Base-by-base conservation (phyloP, 2,797 vertebrate species). In the Nasua narica region DNA sequence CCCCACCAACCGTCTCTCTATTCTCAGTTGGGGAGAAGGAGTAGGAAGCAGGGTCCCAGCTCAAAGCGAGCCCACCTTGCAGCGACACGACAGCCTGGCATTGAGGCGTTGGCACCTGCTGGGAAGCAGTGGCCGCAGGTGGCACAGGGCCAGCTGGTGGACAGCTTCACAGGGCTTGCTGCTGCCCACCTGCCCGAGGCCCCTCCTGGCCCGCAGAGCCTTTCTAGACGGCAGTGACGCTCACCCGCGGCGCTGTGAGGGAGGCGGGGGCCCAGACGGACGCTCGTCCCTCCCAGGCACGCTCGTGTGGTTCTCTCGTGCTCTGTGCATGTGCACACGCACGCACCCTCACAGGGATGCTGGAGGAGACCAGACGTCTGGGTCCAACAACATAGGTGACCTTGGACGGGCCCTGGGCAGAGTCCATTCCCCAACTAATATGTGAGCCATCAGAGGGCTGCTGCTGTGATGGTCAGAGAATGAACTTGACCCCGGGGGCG, bases 331-430 rank as follows among this genome's bases (percentile, higher is more conserved):
- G 15, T 2, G 35, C 0, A 13, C 48, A 32, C 6, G 7, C 10
- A 14, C 15, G 21, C 3, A 29, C 14, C 10, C 50, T 37, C 74
- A 70, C 1, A 16, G 56, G 19, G 60, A 65, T 52, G 35, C 43
- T n/a, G 25, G 18, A 23, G 60, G 48, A 18, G 37, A 70, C 19
- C 21, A 37, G 60, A 76, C 0, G 6, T 40, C 37, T 2, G 11
- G 13, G 15, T 35, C 67, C 40, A 25, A 3, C 4, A n/a, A 2
- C 21, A 67, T 0, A 10, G 48, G 27, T 21, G 62, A 32, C 79
- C 0, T 0, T 3, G 16, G 54, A 21, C 0, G 0, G 27, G 27
- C 69, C 21, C 27, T 16, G 23, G 50, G 5, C 52, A 9, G 32
- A 27, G 21, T 35, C 60, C 37, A 5, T 4, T 4, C 25, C 18